These are phyloP conservation scores for Dendrolimus houi DNA, from an alignment of 2,888 invertebrate species.

Conservation along the genomic window DNA sequence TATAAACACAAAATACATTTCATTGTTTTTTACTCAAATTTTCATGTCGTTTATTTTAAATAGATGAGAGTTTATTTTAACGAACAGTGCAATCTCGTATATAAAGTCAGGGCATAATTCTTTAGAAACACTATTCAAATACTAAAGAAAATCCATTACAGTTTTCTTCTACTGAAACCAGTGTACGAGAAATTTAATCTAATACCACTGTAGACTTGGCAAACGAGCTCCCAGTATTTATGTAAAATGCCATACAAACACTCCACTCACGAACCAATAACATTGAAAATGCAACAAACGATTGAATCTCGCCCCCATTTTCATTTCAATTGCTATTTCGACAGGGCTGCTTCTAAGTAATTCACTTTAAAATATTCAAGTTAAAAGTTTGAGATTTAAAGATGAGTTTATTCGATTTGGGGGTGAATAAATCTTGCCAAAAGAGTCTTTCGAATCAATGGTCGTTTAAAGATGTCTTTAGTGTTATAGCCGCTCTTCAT, in stretches of 20 bases:
- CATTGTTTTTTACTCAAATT: no score
- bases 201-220: neutral
- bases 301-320: constrained; percentile 35
- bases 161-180: neutral
- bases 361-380: constrained; percentile 1
- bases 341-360: constrained; percentile 18
- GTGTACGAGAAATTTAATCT: neutral
- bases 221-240: constrained; percentile 9
- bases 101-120: no score
- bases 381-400: neutral
- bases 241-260: constrained; percentile 11
- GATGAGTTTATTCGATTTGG: neutral
- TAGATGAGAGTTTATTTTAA: no score
- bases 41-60: no score
- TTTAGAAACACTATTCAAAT: no score
- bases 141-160: no score
- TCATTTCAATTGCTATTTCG: constrained; percentile 24
- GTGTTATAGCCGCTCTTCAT: no score
- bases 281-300: constrained; percentile 38
- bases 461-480: no score
- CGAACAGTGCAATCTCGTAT: no score
- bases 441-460: neutral
- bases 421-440: neutral
- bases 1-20: no score
- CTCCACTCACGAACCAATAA: constrained; percentile 22